Conservation (phyloP, 2,888 invertebrate species). For the Sthenelais limicola region DNA sequence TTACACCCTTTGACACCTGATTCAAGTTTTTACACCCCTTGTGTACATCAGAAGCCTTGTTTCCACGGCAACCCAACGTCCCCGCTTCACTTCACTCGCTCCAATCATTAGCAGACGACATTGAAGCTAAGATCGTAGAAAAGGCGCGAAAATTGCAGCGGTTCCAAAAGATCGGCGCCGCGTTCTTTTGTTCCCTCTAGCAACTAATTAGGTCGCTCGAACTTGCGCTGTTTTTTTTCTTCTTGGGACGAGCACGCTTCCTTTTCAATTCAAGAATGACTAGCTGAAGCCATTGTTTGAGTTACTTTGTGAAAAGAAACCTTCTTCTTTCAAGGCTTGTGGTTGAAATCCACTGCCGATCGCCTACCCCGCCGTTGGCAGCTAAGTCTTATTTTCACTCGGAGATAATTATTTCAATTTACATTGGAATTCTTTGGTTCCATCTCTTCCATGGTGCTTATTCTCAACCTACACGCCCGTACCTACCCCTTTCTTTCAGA, state of each 20-base stretch:
- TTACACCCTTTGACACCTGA: conserved; percentile 27
- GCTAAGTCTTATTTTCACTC: too few species aligned
- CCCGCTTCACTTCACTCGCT: conserved; percentile 10
- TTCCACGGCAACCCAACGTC: conserved; percentile 18
- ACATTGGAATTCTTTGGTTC: too few species aligned
- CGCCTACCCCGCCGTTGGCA: too few species aligned
- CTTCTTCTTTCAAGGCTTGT: too few species aligned
- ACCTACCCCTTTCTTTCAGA: too few species aligned
- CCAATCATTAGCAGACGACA: conserved; percentile 29
- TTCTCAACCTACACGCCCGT: too few species aligned
- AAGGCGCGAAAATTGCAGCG: conserved; percentile 28
- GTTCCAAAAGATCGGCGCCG: conserved; percentile 24
- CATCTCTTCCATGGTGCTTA: too few species aligned
- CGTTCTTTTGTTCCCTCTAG: conserved; percentile 25
- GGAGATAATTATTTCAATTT: too few species aligned
- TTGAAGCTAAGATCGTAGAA: conserved; percentile 13
- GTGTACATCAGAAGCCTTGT: conserved; percentile 21
- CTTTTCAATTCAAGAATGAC: conserved; percentile 24
- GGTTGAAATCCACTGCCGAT: too few species aligned
- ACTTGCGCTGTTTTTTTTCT: not conserved
- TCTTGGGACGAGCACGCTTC: conserved; percentile 9
- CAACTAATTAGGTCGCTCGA: conserved; percentile 30
- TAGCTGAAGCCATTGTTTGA: conserved; percentile 6
- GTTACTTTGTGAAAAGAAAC: conserved; percentile 6
- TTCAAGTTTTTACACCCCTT: conserved; percentile 19